These are phyloP conservation scores for Mimachlamys varia DNA, from an alignment of 2,888 invertebrate species.

Conservation along the genomic window DNA sequence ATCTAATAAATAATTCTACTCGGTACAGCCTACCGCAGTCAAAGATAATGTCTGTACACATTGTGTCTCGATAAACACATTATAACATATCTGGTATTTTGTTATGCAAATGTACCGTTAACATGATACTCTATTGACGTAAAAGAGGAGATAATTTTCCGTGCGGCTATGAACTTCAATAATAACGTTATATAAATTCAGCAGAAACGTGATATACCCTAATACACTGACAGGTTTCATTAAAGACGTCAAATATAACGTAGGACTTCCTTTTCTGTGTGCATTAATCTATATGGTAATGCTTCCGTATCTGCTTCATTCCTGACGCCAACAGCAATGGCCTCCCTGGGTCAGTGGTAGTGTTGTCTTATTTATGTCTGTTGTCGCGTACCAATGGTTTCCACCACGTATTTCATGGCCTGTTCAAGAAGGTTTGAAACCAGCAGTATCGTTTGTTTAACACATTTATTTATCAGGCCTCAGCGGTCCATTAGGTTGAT, in stretches of 20 bases:
- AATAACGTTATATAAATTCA: background rate
- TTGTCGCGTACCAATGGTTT: background rate
- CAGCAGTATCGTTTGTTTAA: too few relatives aligned
- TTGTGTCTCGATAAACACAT: too few relatives aligned
- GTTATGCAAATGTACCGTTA: too few relatives aligned
- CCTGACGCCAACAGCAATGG: background rate
- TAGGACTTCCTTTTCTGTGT: background rate
- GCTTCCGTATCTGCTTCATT: background rate
- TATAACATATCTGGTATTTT: too few relatives aligned
- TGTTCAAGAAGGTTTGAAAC: too few relatives aligned
- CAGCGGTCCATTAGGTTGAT: too few relatives aligned
- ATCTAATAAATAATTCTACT: too few relatives aligned
- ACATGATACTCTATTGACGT: too few relatives aligned
- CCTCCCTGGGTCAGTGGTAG: background rate
- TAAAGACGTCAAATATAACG: background rate
- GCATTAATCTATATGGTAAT: constrained; percentile 15
- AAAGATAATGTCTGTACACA: too few relatives aligned
- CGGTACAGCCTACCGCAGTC: too few relatives aligned
- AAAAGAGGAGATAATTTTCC: too few relatives aligned
- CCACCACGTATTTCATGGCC: background rate
- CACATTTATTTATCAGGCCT: too few relatives aligned
- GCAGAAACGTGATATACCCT: background rate
- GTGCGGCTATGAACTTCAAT: background rate
- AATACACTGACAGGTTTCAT: background rate
- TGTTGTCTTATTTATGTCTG: background rate